These are phyloP conservation scores for Hepsetus odoe DNA, from an alignment of 2,113 vertebrate genomes.

Conservation along the genomic window DNA sequence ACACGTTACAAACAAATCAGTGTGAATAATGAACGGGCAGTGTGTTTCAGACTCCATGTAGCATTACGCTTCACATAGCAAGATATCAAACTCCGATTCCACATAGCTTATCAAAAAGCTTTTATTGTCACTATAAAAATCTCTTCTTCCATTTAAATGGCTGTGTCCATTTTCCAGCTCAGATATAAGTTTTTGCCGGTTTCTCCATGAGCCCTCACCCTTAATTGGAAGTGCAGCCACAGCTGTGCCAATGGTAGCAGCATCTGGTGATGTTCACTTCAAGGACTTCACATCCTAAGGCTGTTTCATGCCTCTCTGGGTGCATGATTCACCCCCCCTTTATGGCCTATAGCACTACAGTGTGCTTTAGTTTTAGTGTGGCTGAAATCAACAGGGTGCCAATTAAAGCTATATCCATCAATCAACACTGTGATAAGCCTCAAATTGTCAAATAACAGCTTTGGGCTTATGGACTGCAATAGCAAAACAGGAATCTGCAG, in stretches of 20 bases:
- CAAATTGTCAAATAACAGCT: conserved; percentile 7
- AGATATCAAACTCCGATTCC: background rate
- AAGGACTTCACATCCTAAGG: conserved; percentile 1
- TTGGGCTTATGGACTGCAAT: background rate
- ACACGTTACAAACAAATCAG: background rate
- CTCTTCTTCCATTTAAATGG: background rate
- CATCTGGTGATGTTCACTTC: background rate
- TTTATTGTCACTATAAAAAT: conserved; percentile 4
- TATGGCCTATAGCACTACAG: background rate
- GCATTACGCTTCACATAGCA: background rate
- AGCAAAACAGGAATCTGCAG: background rate
- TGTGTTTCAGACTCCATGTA: background rate
- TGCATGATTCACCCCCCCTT: conserved; percentile 24
- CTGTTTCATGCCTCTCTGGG: background rate
- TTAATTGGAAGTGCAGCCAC: conserved; percentile 22
- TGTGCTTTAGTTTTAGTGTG: conserved; percentile 18
- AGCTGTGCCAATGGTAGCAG: conserved; percentile 18
- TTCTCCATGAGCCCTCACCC: background rate
- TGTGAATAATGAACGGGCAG: background rate
- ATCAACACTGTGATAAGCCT: conserved; percentile 23
- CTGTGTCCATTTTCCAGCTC: background rate
- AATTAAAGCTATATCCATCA: conserved; percentile 42
- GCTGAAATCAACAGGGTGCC: conserved; percentile 37
- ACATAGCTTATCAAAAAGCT: background rate
- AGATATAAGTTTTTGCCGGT: background rate